Base-by-base conservation (phyloP, 1,140 invertebrate genomes). In the Drosophila kikkawai region DNA sequence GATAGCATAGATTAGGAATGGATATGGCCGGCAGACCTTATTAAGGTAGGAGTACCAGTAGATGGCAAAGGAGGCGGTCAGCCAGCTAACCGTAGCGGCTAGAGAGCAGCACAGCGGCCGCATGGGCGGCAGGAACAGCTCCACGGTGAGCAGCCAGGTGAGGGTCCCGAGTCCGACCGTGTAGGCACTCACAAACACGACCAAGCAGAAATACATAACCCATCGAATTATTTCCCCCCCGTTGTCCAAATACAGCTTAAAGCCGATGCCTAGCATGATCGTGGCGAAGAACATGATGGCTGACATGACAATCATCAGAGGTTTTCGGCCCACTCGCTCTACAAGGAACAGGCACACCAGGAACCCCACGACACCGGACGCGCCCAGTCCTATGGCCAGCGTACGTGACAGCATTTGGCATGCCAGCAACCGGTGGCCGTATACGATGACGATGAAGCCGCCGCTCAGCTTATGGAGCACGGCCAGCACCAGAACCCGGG, bases 271-370 rank as follows among this genome's bases (percentile, higher is more conserved):
- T 7, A 71, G 6, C 15, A 51, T 41, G 4, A 51, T 0, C 22
- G 37, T 15, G 8, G 26, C 32, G 0, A 53, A 13, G 12, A 34
- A n/a, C 22, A 55, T 58, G 0, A 53, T 0, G 0, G 45, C 3
- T 0, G 77, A 15, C 15, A 61, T 57, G 12, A 36, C 1, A 4
- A 84, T 11, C 5, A 83, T 8, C 13, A 83, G 55, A 0, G 7
- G n/a, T 4, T 77, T 58, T 1, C 81, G 57, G 6, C 81, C 77
- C 9, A 67, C 0, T 0, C 39, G 44, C 50, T 83, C 81, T 8
- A 83, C 63, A 0, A 80, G 7, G 1, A 60, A 3, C 4, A 84
- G 39, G 37, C 76, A 83, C 3, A 51, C 0, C 0, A 60, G 3
- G n/a, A 71, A 65, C 2, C 80, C 80, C 0, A 22, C 0, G 1